Percentiles rank a stretch among this genome's conserved stretches.
These are phyloP conservation scores for Etheostoma nigrum DNA, from an alignment of 2,797 vertebrate species.

Conservation along the genomic window DNA sequence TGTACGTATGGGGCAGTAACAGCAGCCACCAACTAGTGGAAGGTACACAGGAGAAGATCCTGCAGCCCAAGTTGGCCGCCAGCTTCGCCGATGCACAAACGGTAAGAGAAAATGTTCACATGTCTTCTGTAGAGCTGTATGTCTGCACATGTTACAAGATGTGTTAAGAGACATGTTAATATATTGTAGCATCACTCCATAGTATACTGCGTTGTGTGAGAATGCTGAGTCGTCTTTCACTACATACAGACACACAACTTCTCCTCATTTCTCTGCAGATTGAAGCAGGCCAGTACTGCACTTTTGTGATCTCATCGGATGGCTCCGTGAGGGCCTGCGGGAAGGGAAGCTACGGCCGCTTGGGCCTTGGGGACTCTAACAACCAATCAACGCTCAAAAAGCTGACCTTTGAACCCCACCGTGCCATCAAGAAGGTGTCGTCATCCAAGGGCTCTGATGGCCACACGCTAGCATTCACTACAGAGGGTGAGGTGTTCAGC, in stretches of 20 bases:
- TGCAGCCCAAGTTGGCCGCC: conserved; percentile 87
- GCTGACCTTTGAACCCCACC: conserved; percentile 86
- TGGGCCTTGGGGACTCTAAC: conserved; percentile 89
- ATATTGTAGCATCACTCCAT: background rate
- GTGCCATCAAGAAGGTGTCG: conserved; percentile 87
- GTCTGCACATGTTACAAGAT: background rate
- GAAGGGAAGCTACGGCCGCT: conserved; percentile 88
- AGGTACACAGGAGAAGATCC: conserved; percentile 89
- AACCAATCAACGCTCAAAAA: conserved; percentile 89
- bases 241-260: background rate
- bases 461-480: conserved; percentile 88
- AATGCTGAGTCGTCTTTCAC: background rate
- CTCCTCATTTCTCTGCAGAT: conserved; percentile 72
- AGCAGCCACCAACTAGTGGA: conserved; percentile 90
- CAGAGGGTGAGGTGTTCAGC: conserved; percentile 88
- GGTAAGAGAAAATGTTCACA: conserved; percentile 58
- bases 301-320: conserved; percentile 87
- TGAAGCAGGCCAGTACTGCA: conserved; percentile 90
- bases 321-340: conserved; percentile 88
- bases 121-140: background rate
- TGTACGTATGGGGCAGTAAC: conserved; percentile 93
- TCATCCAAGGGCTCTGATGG: conserved; percentile 89
- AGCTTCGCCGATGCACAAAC: conserved; percentile 88
- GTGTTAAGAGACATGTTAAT: too few species aligned
- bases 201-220: background rate